phyloP scores from a whole-genome alignment of 2,113 vertebrate genomes.

The Gavialis gangeticus region DNA sequence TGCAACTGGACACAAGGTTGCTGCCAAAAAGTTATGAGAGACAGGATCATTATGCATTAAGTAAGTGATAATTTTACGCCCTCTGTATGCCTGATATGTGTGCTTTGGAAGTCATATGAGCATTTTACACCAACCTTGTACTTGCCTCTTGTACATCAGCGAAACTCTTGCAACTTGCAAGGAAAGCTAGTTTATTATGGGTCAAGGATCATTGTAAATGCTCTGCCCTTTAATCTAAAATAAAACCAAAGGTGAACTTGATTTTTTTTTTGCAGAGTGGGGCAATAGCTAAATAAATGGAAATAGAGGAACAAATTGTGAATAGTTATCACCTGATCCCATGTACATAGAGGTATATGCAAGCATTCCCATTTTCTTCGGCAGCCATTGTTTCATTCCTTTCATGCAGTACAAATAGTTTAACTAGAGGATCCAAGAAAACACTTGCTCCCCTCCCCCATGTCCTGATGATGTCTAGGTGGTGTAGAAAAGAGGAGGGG shows the following conservation, averaged over 20 bases:
- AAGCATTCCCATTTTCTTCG: neutral
- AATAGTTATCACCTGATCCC: neutral
- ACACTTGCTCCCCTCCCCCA: neutral
- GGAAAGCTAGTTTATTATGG: neutral
- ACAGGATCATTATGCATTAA: neutral
- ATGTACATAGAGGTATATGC: neutral
- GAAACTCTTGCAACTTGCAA: neutral
- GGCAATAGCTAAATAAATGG: slow-evolving; percentile 21
- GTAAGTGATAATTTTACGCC: neutral
- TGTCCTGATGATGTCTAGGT: too few relatives aligned
- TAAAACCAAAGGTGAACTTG: neutral
- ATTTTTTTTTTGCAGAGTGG: neutral
- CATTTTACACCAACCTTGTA: neutral
- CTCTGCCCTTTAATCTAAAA: neutral
- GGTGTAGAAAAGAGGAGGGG: neutral
- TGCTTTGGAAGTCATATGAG: neutral
- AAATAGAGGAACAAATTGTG: slow-evolving; percentile 25
- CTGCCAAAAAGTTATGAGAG: neutral
- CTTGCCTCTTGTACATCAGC: fast-evolving
- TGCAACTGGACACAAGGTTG: slow-evolving; percentile 12
- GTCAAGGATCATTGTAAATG: neutral
- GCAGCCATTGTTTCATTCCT: neutral
- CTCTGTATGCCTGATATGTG: fast-evolving
- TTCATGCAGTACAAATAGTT: neutral
- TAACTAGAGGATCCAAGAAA: neutral